Evolutionary conservation across 2,888 invertebrate genomes (phyloP).

Genomic region (Allacma fusca): DNA sequence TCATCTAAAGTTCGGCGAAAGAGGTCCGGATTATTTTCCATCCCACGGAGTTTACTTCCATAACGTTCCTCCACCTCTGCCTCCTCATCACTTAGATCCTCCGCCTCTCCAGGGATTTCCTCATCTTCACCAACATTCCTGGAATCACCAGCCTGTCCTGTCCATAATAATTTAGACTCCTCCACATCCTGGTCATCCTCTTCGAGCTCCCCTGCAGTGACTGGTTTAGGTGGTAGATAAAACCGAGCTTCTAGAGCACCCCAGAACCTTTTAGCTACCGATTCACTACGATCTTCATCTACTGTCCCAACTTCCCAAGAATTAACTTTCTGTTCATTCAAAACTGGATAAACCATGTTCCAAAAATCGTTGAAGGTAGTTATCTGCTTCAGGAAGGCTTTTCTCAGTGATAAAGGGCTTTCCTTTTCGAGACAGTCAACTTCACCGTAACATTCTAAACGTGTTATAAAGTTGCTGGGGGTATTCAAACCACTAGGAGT

Average conservation of each 20-base stretch:
- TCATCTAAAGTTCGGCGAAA: slow-evolving; percentile 46
- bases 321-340: slow-evolving; percentile 49
- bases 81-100: slow-evolving; percentile 28
- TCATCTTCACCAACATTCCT: slow-evolving; percentile 66
- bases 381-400: slow-evolving; percentile 49
- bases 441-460: slow-evolving; percentile 10
- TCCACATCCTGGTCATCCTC: slow-evolving; percentile 49
- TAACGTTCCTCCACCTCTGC: slow-evolving; percentile 13
- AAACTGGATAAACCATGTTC: slow-evolving; percentile 55
- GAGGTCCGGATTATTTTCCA: slow-evolving; percentile 48
- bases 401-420: slow-evolving; percentile 28
- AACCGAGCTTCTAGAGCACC: slow-evolving; percentile 51
- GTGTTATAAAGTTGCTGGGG: background rate
- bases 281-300: slow-evolving; percentile 43
- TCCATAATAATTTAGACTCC: slow-evolving; percentile 37
- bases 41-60: background rate
- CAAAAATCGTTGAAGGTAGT: slow-evolving; percentile 51
- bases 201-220: slow-evolving; percentile 45
- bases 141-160: background rate
- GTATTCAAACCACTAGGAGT: background rate
- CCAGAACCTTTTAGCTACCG: slow-evolving; percentile 45
- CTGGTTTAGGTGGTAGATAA: slow-evolving; percentile 36
- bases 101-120: slow-evolving; percentile 66
- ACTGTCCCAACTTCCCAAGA: slow-evolving; percentile 54
- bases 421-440: background rate